A percentile compares a stretch with the other conserved stretches of the same genome.
These are phyloP conservation scores for Muscicapa comitata DNA, from an alignment of 2,797 vertebrate genomes.

Conservation along the genomic window DNA sequence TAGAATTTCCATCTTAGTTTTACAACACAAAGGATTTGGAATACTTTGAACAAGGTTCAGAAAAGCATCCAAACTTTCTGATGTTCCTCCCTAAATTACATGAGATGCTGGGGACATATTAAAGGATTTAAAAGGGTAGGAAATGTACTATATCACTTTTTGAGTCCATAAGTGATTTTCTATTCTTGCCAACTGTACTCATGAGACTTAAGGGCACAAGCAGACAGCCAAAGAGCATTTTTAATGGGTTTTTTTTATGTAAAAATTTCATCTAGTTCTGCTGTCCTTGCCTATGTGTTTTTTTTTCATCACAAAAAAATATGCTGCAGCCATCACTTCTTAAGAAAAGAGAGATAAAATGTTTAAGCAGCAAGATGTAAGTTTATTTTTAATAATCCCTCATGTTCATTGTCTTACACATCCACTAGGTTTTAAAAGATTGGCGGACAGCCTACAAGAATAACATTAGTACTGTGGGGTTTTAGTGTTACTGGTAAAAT, in stretches of 20 bases:
- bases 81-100: constrained; percentile 24
- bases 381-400: constrained; percentile 26
- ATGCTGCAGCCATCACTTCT: background rate
- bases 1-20: background rate
- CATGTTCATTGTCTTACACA: background rate
- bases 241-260: background rate
- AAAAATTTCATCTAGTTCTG: background rate
- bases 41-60: constrained; percentile 6
- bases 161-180: constrained; percentile 22
- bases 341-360: background rate
- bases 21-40: background rate
- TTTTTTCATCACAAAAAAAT: rapidly evolving
- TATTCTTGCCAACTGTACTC: background rate
- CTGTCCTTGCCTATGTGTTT: background rate
- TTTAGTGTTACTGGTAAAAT: background rate
- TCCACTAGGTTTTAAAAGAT: background rate
- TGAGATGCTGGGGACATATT: constrained; percentile 10
- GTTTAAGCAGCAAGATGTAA: background rate
- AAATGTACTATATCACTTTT: constrained; percentile 47
- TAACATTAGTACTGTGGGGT: background rate
- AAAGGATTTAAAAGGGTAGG: constrained; percentile 36
- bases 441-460: background rate
- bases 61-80: constrained; percentile 41
- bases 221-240: constrained; percentile 18
- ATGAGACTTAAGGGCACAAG: constrained; percentile 16